Conservation (phyloP, 2,888 invertebrate genomes). For the Lingula anatina region DNA sequence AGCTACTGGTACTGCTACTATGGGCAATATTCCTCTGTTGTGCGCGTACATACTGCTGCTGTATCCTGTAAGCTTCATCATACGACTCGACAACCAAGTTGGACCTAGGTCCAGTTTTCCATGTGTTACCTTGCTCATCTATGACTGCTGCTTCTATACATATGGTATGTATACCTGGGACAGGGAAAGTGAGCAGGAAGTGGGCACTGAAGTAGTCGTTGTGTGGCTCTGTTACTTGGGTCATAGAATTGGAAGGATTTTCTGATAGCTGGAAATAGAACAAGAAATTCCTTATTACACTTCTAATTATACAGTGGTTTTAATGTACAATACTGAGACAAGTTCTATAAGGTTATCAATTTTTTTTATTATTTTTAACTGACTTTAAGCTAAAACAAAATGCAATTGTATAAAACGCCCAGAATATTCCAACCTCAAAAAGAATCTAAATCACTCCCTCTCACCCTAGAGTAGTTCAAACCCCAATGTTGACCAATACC, state of each 20-base stretch:
- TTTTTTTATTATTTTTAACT: too few relatives aligned
- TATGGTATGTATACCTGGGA: slow-evolving; percentile 64
- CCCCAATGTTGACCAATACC: too few relatives aligned
- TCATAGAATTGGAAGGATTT: slow-evolving; percentile 55
- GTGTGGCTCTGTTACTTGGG: slow-evolving; percentile 81
- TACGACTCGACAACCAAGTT: slow-evolving; percentile 71
- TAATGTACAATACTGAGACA: too few relatives aligned
- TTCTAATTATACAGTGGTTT: too few relatives aligned
- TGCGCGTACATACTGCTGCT: slow-evolving; percentile 21
- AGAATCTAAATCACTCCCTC: too few relatives aligned
- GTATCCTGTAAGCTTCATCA: slow-evolving; percentile 56
- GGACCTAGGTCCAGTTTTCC: slow-evolving; percentile 85
- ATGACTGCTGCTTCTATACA: slow-evolving; percentile 74
- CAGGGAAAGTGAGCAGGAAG: slow-evolving; percentile 71
- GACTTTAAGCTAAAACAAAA: too few relatives aligned
- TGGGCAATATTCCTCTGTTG: slow-evolving; percentile 7
- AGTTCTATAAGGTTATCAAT: too few relatives aligned
- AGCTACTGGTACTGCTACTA: too few relatives aligned
- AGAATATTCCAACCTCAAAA: too few relatives aligned
- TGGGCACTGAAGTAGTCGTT: slow-evolving; percentile 92
- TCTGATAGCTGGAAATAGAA: slow-evolving; percentile 36
- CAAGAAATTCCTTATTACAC: too few relatives aligned
- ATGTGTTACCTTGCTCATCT: slow-evolving; percentile 75
- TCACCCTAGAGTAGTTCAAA: too few relatives aligned
- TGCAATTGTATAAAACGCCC: too few relatives aligned